Conservation (phyloP, 1,140 invertebrate species). For the Trachelipus rathkii region DNA sequence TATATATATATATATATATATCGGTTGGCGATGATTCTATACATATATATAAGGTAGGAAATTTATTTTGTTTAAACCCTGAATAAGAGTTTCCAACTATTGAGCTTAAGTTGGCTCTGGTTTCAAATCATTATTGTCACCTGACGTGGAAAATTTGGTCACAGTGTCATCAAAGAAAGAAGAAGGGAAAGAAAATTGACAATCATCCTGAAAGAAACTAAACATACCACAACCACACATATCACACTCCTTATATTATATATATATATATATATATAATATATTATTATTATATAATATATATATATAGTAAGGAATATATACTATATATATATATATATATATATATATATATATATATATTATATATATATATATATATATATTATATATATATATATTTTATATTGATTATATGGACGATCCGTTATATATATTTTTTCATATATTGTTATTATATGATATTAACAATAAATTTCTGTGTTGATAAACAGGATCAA, state of each 20-base stretch:
- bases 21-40: too few species aligned
- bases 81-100: neutral
- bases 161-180: neutral
- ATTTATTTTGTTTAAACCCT: constrained; percentile 8
- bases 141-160: neutral
- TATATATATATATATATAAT: too few species aligned
- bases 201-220: neutral
- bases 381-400: neutral
- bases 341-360: constrained; percentile 21
- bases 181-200: neutral
- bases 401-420: too few species aligned
- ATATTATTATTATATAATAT: neutral
- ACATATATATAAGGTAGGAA: neutral
- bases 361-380: constrained; percentile 21
- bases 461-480: too few species aligned
- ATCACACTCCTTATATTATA: too few species aligned
- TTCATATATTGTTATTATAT: too few species aligned
- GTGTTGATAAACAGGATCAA: too few species aligned
- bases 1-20: neutral
- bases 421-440: too few species aligned
- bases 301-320: too few species aligned
- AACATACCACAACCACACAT: too few species aligned
- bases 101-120: constrained; percentile 11
- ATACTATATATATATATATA: too few species aligned
- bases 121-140: neutral